A percentile compares a stretch with the other conserved stretches of the same genome.
phyloP scores from a whole-genome alignment of 92 coral and sea anemone genomes.

The Parazoanthus atlanticus region DNA sequence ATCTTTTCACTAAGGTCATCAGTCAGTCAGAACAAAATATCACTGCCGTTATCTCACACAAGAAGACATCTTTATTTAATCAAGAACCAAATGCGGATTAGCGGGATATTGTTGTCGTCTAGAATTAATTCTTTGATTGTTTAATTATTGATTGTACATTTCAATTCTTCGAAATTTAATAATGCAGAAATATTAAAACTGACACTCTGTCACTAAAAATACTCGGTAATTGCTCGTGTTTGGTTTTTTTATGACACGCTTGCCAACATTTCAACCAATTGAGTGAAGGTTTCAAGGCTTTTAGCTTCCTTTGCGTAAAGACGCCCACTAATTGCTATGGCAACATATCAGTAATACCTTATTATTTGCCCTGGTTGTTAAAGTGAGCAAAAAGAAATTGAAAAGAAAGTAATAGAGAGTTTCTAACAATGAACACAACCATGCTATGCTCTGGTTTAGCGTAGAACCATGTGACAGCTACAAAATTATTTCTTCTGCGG shows the following conservation, averaged over 20 bases:
- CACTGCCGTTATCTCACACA: slow-evolving; percentile 14
- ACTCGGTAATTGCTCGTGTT: slow-evolving; percentile 1
- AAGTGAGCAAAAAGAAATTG: neutral
- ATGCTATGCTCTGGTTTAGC: neutral
- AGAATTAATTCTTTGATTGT: slow-evolving; percentile 30
- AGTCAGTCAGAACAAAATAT: neutral
- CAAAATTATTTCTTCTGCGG: neutral
- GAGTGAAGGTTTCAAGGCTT: neutral
- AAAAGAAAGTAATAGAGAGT: neutral
- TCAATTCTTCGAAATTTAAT: slow-evolving; percentile 34
- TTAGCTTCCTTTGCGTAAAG: neutral
- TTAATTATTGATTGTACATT: slow-evolving; percentile 42
- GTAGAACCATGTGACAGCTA: neutral
- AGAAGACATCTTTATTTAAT: slow-evolving; percentile 4
- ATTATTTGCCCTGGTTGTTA: slow-evolving; percentile 7
- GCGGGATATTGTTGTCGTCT: slow-evolving; percentile 11
- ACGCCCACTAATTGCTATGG: slow-evolving; percentile 28
- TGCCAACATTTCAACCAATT: slow-evolving; percentile 4
- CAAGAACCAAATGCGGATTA: slow-evolving; percentile 15
- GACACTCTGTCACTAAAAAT: slow-evolving; percentile 23
- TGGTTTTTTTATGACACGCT: slow-evolving; percentile 6
- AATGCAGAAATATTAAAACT: slow-evolving; percentile 20
- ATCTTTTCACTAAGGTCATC: slow-evolving; percentile 21
- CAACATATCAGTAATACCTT: neutral
- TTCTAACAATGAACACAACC: neutral